Percentiles rank a stretch among this genome's conserved stretches.
Conservation (phyloP, 2,113 vertebrate species). For the Sisor rabdophorus region DNA sequence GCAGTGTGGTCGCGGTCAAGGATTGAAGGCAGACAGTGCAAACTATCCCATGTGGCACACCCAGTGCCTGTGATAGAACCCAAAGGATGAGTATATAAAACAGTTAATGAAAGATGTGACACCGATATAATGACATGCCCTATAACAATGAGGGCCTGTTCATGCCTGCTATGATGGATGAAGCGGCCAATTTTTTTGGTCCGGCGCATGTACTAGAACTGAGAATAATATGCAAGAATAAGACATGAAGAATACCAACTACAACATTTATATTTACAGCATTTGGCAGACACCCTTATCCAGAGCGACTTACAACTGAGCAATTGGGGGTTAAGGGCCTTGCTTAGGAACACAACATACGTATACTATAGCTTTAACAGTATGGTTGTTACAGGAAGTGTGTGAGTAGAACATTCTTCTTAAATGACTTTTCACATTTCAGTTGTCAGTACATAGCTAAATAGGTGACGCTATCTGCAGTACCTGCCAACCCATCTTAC, state of each 20-base stretch:
- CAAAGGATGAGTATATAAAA: slow-evolving; percentile 19
- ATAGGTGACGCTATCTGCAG: slow-evolving; percentile 73
- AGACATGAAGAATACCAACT: background rate
- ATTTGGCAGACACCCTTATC: too few relatives aligned
- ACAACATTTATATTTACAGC: too few relatives aligned
- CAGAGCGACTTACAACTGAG: too few relatives aligned
- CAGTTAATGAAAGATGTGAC: slow-evolving; percentile 19
- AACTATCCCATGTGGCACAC: slow-evolving; percentile 60
- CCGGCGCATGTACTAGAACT: background rate
- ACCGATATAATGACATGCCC: slow-evolving; percentile 19
- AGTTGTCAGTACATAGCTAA: slow-evolving; percentile 69
- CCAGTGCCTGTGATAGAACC: slow-evolving; percentile 29
- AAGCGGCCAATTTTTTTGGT: background rate
- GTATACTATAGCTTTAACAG: slow-evolving; percentile 4
- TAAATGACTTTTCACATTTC: slow-evolving; percentile 73
- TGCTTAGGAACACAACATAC: too few relatives aligned
- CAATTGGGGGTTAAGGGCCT: too few relatives aligned
- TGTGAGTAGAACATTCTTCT: slow-evolving; percentile 67
- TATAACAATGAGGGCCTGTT: slow-evolving; percentile 10
- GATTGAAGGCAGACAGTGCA: slow-evolving; percentile 58
- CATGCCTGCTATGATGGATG: slow-evolving; percentile 2
- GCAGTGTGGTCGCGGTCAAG: slow-evolving; percentile 53
- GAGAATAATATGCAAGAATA: background rate
- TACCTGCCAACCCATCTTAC: slow-evolving; percentile 67
- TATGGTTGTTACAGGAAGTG: slow-evolving; percentile 54